phyloP scores from a whole-genome alignment of 2,113 vertebrate genomes.

The Engraulis encrasicolus region DNA sequence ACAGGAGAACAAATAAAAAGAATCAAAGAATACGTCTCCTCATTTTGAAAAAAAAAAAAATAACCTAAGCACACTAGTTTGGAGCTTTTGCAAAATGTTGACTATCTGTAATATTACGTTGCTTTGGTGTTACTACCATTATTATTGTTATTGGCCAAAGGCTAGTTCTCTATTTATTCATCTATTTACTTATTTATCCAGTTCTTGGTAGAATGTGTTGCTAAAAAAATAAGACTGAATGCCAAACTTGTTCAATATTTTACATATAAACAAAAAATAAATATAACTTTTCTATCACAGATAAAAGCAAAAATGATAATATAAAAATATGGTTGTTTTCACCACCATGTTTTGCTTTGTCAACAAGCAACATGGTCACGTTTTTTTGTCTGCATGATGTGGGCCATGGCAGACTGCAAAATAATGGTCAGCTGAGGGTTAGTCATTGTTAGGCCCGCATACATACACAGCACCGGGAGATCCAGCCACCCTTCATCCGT shows the following conservation, averaged over 20 bases:
- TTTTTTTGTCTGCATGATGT: not conserved
- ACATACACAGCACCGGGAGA: slow-evolving; percentile 46
- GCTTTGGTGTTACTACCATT: not conserved
- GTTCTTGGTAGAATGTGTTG: not conserved
- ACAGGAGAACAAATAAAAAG: too few species aligned
- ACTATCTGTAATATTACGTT: not conserved
- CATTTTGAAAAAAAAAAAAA: not conserved
- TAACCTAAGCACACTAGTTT: not conserved
- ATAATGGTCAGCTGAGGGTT: not conserved
- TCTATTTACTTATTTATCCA: not conserved
- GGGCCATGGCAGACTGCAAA: not conserved
- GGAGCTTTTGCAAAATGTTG: too few species aligned
- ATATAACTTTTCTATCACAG: too few species aligned
- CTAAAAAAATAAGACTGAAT: not conserved
- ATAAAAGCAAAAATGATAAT: too few species aligned
- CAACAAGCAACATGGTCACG: not conserved
- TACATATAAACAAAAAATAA: too few species aligned
- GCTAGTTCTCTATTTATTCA: not conserved
- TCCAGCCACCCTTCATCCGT: slow-evolving; percentile 77
- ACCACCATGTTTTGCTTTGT: not conserved
- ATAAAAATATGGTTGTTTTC: slow-evolving; percentile 31
- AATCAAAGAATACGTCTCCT: not conserved
- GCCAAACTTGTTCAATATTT: not conserved
- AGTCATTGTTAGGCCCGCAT: not conserved
- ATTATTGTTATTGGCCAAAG: not conserved